These are phyloP conservation scores for Heterotis niloticus DNA, from an alignment of 2,113 vertebrate species.

Conservation along the genomic window DNA sequence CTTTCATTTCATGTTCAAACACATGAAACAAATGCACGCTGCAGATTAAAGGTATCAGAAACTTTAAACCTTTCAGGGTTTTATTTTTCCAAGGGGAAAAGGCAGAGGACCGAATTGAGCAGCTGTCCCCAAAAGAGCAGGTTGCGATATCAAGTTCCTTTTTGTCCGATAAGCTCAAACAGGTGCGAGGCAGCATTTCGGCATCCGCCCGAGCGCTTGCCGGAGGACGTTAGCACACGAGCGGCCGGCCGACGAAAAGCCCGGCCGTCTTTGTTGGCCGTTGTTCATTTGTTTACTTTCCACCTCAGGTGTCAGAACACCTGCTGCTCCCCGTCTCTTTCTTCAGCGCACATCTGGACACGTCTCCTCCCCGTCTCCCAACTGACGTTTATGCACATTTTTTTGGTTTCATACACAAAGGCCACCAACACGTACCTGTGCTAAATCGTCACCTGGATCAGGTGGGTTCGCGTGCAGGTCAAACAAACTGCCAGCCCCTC, in stretches of 20 bases:
- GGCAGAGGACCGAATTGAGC: neutral
- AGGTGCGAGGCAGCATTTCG: conserved; percentile 55
- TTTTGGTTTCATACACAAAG: neutral
- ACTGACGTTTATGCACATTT: neutral
- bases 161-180: conserved; percentile 52
- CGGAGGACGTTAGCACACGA: conserved; percentile 19
- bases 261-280: conserved; percentile 29
- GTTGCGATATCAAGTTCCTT: conserved; percentile 47
- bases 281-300: conserved; percentile 52
- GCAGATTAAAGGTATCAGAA: neutral
- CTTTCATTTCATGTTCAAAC: neutral
- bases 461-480: neutral
- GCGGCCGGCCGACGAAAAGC: conserved; percentile 50
- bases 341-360: conserved; percentile 43
- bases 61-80: neutral
- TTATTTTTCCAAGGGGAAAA: conserved; percentile 35
- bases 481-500: neutral
- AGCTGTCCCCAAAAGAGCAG: conserved; percentile 25
- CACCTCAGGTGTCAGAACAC: conserved; percentile 63
- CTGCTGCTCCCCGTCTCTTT: conserved; percentile 63
- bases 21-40: neutral
- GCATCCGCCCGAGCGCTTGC: neutral
- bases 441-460: no score
- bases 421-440: neutral
- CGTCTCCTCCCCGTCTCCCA: neutral